Percentiles rank a stretch among this genome's conserved stretches.
Conservation (phyloP, 2,797 vertebrate genomes). For the Chiropotes sagulatus region DNA sequence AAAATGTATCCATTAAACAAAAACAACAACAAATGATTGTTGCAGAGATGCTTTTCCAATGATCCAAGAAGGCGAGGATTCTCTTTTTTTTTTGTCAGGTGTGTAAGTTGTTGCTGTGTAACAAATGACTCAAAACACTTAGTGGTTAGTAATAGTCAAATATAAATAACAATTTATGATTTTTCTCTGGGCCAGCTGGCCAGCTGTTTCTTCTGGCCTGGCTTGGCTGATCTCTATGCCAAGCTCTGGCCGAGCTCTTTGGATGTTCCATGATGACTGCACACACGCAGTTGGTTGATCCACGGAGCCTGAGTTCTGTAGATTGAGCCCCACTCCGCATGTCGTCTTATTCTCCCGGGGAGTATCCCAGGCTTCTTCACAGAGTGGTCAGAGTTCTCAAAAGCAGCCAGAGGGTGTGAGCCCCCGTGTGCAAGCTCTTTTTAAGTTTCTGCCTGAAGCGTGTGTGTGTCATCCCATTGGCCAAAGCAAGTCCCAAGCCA, state of each 20-base stretch:
- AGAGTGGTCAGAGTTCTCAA: background rate
- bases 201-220: background rate
- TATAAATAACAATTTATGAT: background rate
- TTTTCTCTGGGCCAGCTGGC: background rate
- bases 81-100: background rate
- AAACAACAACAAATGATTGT: too few species aligned
- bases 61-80: background rate
- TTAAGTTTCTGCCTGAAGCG: background rate
- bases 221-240: background rate
- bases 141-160: background rate
- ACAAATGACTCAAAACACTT: background rate
- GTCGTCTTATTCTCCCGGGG: accelerated
- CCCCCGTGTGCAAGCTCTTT: background rate
- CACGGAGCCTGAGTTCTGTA: background rate
- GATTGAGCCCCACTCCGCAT: background rate
- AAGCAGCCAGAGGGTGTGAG: background rate
- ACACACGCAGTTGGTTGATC: accelerated
- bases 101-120: background rate
- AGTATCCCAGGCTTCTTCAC: background rate
- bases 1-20: background rate
- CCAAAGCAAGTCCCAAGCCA: too few species aligned
- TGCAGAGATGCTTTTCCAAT: background rate
- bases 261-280: background rate
- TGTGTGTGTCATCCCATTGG: background rate
- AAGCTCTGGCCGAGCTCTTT: background rate